Conservation (phyloP, 1,140 invertebrate species). For the Plodia interpunctella region DNA sequence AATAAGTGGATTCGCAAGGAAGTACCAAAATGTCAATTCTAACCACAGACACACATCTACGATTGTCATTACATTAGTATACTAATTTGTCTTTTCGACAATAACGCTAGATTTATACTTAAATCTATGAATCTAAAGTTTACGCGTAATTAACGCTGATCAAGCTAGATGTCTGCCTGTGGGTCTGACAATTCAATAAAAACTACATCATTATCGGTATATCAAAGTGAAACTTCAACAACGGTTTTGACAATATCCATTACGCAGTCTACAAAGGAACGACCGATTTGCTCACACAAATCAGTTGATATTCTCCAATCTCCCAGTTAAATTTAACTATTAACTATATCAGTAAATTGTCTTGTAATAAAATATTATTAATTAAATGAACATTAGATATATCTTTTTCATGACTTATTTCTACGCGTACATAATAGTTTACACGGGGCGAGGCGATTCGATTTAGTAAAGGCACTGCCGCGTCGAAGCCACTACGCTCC, state of each 20-base stretch:
- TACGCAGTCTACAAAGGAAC: not conserved
- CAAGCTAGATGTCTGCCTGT: too few species aligned
- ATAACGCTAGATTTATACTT: too few species aligned
- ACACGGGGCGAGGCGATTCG: not conserved
- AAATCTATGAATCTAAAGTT: too few species aligned
- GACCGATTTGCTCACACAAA: not conserved
- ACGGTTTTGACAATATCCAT: not conserved
- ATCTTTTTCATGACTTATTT: not conserved
- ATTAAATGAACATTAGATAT: not conserved
- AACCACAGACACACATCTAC: too few species aligned
- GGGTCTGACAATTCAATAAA: too few species aligned
- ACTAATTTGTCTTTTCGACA: too few species aligned
- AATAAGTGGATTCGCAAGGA: not conserved
- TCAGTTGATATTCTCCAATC: not conserved
- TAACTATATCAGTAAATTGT: not conserved
- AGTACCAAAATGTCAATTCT: not conserved
- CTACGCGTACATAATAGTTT: not conserved
- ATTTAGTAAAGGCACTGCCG: too few species aligned
- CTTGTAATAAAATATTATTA: slow-evolving; percentile 1
- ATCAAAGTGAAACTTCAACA: too few species aligned
- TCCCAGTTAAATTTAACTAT: not conserved
- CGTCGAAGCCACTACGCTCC: not conserved
- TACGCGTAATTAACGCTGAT: too few species aligned
- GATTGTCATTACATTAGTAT: too few species aligned
- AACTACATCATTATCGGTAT: too few species aligned